Base-by-base conservation (phyloP, 1,140 invertebrate species). In the Pogonomyrmex barbatus region DNA sequence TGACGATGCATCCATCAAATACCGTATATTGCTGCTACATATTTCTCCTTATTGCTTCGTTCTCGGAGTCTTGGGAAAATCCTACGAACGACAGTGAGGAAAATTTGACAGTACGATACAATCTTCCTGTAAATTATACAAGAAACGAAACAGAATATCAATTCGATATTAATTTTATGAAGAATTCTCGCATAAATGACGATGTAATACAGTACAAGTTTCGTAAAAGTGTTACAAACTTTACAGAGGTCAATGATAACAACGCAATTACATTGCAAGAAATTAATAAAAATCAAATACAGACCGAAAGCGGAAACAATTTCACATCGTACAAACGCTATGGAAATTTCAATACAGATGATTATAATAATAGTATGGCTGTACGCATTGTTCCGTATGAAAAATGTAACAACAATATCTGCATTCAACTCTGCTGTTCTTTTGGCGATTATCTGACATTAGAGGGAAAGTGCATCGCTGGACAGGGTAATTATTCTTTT, bases 341-440 rank as follows among this genome's bases (percentile, higher is more conserved):
- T 17, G 6, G 0, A 50, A 42, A 84, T 9, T 17, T 6, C 8
- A 54, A 30, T 30, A 68, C 4, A 68, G 67, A 47, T n/a, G 24
- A 47, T 10, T 45, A 30, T 9, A 30, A 73, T 14, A 14, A 70
- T 36, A 50, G 1, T 9, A 2, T 9, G 3, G 39, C 9, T 2
- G 24, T 24, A 24, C 24, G 24, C 24, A 39, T 68, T 47, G 10
- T 68, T 68, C 5, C 42, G 6, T 30, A 68, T 24, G 2, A 47
- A 50, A 10, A 4, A 12, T 68, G 65, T 47, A 5, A 62, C 0
- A 45, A 33, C 0, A 1, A 10, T 2, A 10, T 24, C 12, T 85
- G 77, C 6, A 12, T 90, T 3, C 36, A 39, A 0, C 9, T 91
- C 2, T 91, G 91, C 12, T 89, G 88, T 8, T n/a, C 63, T 1